Evolutionary conservation across 2,888 invertebrate genomes (phyloP).

Genomic region (Stegana nigrithorax): DNA sequence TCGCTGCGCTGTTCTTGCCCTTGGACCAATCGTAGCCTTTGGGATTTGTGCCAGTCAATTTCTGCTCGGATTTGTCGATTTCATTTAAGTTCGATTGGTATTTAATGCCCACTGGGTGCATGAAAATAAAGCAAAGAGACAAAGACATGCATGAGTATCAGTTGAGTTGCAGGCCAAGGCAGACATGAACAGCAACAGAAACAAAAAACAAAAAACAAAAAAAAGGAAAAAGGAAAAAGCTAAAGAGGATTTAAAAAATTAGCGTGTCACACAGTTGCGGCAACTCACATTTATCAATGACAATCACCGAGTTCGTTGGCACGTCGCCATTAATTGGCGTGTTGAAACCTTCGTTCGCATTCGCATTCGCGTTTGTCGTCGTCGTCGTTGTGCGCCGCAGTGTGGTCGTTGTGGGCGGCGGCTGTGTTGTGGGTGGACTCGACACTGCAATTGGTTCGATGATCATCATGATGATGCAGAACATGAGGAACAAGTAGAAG

Average conservation of each 20-base stretch:
- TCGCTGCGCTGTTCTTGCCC: slow-evolving; percentile 51
- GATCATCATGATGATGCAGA: not conserved
- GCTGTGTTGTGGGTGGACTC: slow-evolving; percentile 83
- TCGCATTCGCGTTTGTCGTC: slow-evolving; percentile 46
- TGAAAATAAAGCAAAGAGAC: too few relatives aligned
- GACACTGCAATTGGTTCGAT: slow-evolving; percentile 73
- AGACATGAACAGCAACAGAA: not conserved
- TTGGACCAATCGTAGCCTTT: slow-evolving; percentile 66
- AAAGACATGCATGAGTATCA: too few relatives aligned
- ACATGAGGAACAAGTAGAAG: too few relatives aligned
- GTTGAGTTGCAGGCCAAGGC: not conserved
- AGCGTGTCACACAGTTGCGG: too few relatives aligned
- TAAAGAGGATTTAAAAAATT: not conserved
- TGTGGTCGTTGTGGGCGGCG: slow-evolving; percentile 77
- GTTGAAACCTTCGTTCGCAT: slow-evolving; percentile 47
- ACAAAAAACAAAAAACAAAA: slow-evolving; percentile 6
- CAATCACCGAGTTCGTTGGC: slow-evolving; percentile 75
- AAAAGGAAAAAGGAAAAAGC: not conserved
- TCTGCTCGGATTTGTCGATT: slow-evolving; percentile 84
- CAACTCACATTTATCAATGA: slow-evolving; percentile 73
- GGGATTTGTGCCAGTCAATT: slow-evolving; percentile 70
- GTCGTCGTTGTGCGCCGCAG: slow-evolving; percentile 54
- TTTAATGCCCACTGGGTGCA: slow-evolving; percentile 78
- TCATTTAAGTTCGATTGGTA: slow-evolving; percentile 81
- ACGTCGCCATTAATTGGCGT: slow-evolving; percentile 74